Base-by-base conservation (phyloP, 2,888 invertebrate genomes). In the Drosophila aldrichi region DNA sequence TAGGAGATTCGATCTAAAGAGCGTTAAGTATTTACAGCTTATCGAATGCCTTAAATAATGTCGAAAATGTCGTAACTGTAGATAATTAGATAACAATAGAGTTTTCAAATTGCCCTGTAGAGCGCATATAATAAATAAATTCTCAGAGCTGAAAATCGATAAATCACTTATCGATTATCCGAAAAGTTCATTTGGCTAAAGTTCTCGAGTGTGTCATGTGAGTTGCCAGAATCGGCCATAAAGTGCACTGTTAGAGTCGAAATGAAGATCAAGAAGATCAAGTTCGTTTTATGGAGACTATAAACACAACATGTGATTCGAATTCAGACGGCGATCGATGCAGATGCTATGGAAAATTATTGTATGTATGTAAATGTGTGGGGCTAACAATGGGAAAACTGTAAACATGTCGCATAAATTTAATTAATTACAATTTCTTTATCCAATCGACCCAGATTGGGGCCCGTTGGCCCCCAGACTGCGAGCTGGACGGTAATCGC, bases 391-490 rank as follows among this genome's bases (percentile, higher is more conserved):
- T 85, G 83, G 72, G 77, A 86, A 76, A 88, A 86, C 88, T 86
- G 88, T 86, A 86, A 86, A 86, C 88, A 86, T 86, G 85, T 86
- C 88, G 84, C 83, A 86, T 86, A 86, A 86, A 86, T 83, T 86
- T 78, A 86, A 86, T 86, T 86, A 88, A 86, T 86, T 88, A 86
- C 84, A 85, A 84, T 88, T 86, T 86, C 87, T 88, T 88, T 86
- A 88, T 86, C 81, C 85, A 83, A 86, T 74, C 86, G 86, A 85
- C 88, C 81, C 84, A 85, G 74, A 59, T 84, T 43, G 55, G 29
- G 49, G 34, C 34, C 46, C 40, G 44, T 9, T 41, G 36, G 51
- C 29, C 56, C 56, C 18, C 20, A 14, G 32, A 20, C 56, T 18
- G 40, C 25, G 38, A 34, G 49, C 51, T 46, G 52, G 59, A 61